These are phyloP conservation scores for Pseudorectes ferrugineus DNA, from an alignment of 2,113 vertebrate genomes.

Conservation along the genomic window DNA sequence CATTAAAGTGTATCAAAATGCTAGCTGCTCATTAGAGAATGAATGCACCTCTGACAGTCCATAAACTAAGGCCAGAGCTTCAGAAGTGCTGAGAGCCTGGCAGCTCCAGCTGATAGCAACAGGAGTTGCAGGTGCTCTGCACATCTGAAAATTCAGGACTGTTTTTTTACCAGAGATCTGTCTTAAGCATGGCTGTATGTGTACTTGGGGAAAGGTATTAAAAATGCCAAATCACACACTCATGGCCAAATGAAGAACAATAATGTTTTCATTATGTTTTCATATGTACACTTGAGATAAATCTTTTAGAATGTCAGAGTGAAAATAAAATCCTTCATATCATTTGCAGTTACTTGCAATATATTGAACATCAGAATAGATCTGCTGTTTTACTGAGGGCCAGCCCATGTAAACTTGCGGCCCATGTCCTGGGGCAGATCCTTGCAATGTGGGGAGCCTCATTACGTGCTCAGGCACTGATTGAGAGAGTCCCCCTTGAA, in stretches of 20 bases:
- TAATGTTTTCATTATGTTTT: background rate
- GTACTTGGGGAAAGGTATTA: background rate
- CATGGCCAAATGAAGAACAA: background rate
- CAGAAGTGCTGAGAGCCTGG: background rate
- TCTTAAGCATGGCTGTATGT: background rate
- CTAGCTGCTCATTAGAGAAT: slow-evolving; percentile 47
- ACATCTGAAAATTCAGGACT: background rate
- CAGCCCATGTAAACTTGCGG: background rate
- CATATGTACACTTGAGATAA: background rate
- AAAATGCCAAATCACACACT: background rate
- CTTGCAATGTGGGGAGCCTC: background rate
- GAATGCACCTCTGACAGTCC: background rate
- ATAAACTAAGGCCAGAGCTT: background rate
- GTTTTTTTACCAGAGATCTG: background rate
- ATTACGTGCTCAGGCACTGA: background rate
- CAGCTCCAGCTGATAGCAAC: background rate
- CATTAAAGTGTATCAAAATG: slow-evolving; percentile 25
- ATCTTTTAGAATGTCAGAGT: background rate
- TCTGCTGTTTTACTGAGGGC: background rate
- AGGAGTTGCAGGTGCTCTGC: background rate
- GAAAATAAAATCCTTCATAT: background rate
- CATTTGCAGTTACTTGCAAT: background rate
- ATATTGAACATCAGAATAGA: background rate
- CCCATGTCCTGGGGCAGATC: background rate
- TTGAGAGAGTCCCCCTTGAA: background rate